Conservation (phyloP, 2,797 vertebrate species). For the Takifugu ocellatus region DNA sequence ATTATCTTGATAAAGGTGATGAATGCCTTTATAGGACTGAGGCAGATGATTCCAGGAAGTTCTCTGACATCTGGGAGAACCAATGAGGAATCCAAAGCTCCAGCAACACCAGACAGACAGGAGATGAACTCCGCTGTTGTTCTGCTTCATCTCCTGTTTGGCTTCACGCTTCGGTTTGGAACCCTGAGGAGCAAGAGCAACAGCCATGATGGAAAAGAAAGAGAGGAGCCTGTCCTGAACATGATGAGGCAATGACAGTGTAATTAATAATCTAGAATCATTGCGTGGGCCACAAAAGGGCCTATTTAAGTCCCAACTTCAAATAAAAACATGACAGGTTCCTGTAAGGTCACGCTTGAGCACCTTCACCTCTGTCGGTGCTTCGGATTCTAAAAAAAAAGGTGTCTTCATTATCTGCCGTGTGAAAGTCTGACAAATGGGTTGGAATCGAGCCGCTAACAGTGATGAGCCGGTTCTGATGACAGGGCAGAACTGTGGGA, state of each 20-base stretch:
- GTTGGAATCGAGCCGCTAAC: constrained; percentile 35
- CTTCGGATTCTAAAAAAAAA: neutral
- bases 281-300: neutral
- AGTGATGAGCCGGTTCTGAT: constrained; percentile 61
- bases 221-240: constrained; percentile 9
- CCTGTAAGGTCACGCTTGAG: no score
- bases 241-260: constrained; percentile 25
- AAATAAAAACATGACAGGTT: no score
- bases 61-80: no score
- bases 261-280: constrained; percentile 11
- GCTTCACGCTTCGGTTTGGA: no score
- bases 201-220: constrained; percentile 22
- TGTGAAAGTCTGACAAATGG: constrained; percentile 51
- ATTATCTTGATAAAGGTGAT: no score
- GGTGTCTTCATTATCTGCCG: constrained; percentile 24
- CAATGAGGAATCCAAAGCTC: neutral
- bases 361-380: neutral
- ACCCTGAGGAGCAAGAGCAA: constrained; percentile 18
- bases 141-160: no score
- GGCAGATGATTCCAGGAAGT: no score
- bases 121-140: no score
- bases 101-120: no score
- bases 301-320: neutral
- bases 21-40: no score
- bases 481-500: constrained; percentile 57